Conservation (phyloP, 2,797 vertebrate species). For the Pangasius sanitwongsei region DNA sequence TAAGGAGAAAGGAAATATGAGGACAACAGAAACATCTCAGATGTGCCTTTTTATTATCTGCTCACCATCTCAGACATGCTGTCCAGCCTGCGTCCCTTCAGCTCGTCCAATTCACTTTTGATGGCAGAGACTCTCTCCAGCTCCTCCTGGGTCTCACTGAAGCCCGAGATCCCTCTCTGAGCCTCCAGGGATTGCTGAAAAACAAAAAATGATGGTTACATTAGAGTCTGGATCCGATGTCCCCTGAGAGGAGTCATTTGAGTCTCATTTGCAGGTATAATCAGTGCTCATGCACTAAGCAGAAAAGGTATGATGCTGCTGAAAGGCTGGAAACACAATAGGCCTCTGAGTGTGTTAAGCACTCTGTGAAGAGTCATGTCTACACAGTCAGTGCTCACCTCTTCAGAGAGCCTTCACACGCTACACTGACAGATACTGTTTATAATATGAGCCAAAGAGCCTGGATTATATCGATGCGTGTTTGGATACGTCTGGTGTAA, state of each 20-base stretch:
- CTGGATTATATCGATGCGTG: not conserved
- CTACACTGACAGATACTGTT: not conserved
- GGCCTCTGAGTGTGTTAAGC: conserved; percentile 26
- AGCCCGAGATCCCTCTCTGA: conserved; percentile 91
- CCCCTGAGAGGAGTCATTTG: conserved; percentile 16
- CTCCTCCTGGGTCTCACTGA: conserved; percentile 93
- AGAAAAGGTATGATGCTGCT: not conserved
- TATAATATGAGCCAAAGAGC: conserved; percentile 1
- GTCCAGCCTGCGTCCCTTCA: conserved; percentile 89
- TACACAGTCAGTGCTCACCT: conserved; percentile 23
- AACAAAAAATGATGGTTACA: not conserved
- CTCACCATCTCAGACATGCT: conserved; percentile 97
- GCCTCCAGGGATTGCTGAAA: conserved; percentile 87
- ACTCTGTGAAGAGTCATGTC: conserved; percentile 53
- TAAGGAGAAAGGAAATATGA: not conserved
- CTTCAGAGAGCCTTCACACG: not conserved
- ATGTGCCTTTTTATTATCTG: not conserved
- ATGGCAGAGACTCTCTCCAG: conserved; percentile 92
- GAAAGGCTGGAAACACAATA: not conserved
- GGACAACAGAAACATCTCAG: not conserved
- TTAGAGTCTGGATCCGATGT: not conserved
- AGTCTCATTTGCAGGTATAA: conserved; percentile 23
- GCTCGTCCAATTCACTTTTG: conserved; percentile 93
- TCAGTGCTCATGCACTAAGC: not conserved
- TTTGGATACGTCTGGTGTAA: not conserved